phyloP scores from a whole-genome alignment of 1,140 invertebrate species.

The Cryptotermes secundus region DNA sequence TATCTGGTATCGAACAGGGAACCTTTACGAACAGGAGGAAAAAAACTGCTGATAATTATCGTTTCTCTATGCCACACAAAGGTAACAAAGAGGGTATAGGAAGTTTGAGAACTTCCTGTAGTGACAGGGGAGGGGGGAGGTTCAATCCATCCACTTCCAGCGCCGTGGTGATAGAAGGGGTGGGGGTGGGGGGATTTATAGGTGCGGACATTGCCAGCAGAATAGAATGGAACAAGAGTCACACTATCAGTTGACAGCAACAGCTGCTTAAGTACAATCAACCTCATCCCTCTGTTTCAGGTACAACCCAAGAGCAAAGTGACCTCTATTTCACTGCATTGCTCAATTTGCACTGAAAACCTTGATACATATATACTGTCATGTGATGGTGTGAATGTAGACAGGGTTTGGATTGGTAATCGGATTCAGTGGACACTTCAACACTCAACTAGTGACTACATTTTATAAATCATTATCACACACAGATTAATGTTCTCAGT shows the following conservation, averaged over 20 bases:
- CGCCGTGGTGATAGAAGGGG: not conserved
- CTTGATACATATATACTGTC: no score
- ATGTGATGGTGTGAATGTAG: no score
- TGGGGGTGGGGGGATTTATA: not conserved
- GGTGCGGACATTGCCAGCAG: not conserved
- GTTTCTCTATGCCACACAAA: not conserved
- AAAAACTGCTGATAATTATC: not conserved
- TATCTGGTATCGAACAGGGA: not conserved
- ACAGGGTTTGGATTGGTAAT: no score
- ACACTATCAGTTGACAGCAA: not conserved
- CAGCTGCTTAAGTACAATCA: not conserved
- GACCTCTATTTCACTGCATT: no score
- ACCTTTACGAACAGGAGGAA: not conserved
- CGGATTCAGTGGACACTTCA: no score
- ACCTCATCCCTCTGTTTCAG: not conserved
- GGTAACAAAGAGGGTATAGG: not conserved
- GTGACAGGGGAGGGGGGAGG: not conserved
- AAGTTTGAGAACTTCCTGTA: not conserved
- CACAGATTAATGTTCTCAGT: no score
- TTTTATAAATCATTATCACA: no score
- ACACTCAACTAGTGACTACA: no score
- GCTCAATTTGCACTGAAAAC: no score
- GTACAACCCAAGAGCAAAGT: no score
- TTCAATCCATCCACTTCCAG: not conserved
- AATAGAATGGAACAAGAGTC: not conserved